Evolutionary conservation across 2,797 vertebrate genomes (phyloP), one percentile per base, ranked within the genome.

Genomic region (Eleutherodactylus coqui): DNA sequence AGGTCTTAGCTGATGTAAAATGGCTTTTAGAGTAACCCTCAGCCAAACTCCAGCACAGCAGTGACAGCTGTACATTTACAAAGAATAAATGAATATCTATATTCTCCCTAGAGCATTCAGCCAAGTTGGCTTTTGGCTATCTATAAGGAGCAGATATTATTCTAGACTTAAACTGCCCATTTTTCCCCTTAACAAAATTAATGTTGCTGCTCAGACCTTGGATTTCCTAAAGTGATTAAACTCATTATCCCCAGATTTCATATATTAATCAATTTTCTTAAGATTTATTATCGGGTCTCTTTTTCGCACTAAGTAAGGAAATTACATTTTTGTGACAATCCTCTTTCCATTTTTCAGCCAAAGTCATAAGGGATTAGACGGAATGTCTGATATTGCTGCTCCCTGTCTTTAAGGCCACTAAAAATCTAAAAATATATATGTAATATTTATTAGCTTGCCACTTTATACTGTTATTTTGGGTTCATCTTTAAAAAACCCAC

Each of bases 11-110:
- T 84, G 75, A 60, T 73, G 34, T 87, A 58, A 84, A 79, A 87
- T 79, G 82, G 55, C 86, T 84, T 87, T 62, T 84, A 80, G 82
- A 84, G 55, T 84, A 84, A 75, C 86, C 82, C 55, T 58, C n/a
- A 84, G 86, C 67, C 69, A 87, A 84, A 75, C 72, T 62, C 53
- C 34, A 67, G 77, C 82, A 84, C 43, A 67, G 77, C 69, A 81
- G 47, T 87, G 86, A 87, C 86, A 87, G 86, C 82, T 87, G 86
- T 84, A 84, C 86, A 87, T 84, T 84, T 80, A 84, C 77, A 75
- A 80, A 72, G 69, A 80, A 87, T 87, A 84, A 83, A 87, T 84
- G 82, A 87, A 87, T 87, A 87, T 87, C 77, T 83, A 64, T 53
- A 80, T 80, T 43, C 60, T 81, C 86, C 69, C 82, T 29, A 24